Percentiles rank a stretch among this genome's conserved stretches.
Conservation (phyloP, 1,140 invertebrate species). For the Hycleus phaleratus region DNA sequence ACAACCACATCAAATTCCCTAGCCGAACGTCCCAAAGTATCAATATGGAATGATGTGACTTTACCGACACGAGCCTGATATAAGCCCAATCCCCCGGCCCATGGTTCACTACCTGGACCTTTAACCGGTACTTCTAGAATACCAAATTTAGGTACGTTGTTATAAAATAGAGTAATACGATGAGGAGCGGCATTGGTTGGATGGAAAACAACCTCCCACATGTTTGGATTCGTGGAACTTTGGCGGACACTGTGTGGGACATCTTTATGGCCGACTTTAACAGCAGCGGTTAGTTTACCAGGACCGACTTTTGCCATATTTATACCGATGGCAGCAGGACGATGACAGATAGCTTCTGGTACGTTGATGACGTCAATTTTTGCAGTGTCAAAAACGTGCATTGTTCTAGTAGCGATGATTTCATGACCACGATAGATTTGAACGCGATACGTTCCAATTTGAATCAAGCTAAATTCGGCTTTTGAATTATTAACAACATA, state of each 20-base stretch:
- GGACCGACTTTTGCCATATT: slow-evolving; percentile 69
- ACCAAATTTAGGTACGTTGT: slow-evolving; percentile 54
- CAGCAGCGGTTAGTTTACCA: slow-evolving; percentile 69
- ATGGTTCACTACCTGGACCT: slow-evolving; percentile 54
- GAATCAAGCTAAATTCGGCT: slow-evolving; percentile 35
- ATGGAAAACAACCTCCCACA: slow-evolving; percentile 79
- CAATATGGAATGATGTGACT: slow-evolving; percentile 80
- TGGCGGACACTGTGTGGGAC: slow-evolving; percentile 74
- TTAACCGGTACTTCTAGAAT: slow-evolving; percentile 49
- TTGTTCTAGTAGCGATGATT: slow-evolving; percentile 47
- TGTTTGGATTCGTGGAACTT: slow-evolving; percentile 53
- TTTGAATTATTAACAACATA: slow-evolving; percentile 35
- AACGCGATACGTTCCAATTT: slow-evolving; percentile 37
- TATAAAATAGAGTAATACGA: slow-evolving; percentile 70
- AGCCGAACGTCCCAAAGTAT: slow-evolving; percentile 74
- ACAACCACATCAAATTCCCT: slow-evolving; percentile 88
- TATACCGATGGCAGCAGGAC: slow-evolving; percentile 59
- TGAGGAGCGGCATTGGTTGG: slow-evolving; percentile 75
- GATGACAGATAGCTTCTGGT: slow-evolving; percentile 62
- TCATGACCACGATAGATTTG: slow-evolving; percentile 30
- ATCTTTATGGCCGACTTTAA: slow-evolving; percentile 68
- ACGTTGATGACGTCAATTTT: slow-evolving; percentile 55
- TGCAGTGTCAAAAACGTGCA: slow-evolving; percentile 80
- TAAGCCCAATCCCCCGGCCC: slow-evolving; percentile 50
- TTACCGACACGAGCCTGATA: slow-evolving; percentile 75